These are phyloP conservation scores for Acholoe squamosa DNA, from an alignment of 2,888 invertebrate genomes.

Conservation along the genomic window DNA sequence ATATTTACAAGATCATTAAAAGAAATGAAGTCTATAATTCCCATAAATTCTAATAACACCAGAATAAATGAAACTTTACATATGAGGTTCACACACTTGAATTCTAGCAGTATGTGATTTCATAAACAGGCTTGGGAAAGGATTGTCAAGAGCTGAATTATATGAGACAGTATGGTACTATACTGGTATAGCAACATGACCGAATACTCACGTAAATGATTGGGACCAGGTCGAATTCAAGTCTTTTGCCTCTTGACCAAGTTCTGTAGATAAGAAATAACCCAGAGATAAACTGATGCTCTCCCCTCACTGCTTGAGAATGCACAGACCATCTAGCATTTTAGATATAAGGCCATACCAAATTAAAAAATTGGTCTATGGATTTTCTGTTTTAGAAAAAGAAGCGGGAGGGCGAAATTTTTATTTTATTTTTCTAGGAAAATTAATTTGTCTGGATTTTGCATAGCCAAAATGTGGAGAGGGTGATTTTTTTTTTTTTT, in stretches of 20 bases:
- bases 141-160: too few relatives aligned
- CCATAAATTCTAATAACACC: neutral
- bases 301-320: neutral
- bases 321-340: neutral
- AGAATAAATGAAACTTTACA: neutral
- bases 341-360: neutral
- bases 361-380: too few relatives aligned
- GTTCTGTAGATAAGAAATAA: neutral
- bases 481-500: too few relatives aligned
- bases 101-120: neutral
- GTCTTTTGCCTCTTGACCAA: conserved; percentile 35
- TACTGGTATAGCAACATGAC: neutral
- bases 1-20: too few relatives aligned
- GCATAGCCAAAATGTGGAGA: neutral
- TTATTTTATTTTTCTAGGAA: neutral
- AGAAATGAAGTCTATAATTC: neutral
- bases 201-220: conserved; percentile 11
- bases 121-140: too few relatives aligned
- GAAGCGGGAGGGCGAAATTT: too few relatives aligned
- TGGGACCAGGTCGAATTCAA: conserved; percentile 24
- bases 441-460: neutral
- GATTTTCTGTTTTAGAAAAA: too few relatives aligned
- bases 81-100: neutral
- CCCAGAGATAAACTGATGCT: neutral
- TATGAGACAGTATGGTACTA: neutral